Conservation (phyloP, 2,888 invertebrate genomes). For the Colostygia pectinataria region DNA sequence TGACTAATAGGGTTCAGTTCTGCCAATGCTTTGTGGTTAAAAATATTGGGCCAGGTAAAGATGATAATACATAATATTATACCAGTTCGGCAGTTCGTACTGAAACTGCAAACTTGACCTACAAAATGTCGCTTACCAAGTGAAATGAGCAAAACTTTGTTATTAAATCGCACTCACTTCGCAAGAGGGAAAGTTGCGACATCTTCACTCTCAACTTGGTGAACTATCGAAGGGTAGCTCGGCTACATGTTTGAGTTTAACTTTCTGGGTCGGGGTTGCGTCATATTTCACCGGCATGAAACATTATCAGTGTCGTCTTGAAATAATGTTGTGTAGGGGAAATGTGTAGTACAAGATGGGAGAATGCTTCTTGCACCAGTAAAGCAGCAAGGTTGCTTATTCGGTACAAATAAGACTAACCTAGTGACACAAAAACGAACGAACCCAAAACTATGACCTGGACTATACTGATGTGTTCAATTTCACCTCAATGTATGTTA, state of each 20-base stretch:
- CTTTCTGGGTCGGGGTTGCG: slow-evolving; percentile 1
- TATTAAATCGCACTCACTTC: slow-evolving; percentile 1
- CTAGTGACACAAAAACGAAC: too few species aligned
- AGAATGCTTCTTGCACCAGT: too few species aligned
- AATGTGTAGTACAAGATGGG: too few species aligned
- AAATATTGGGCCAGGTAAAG: too few species aligned
- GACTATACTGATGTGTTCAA: slow-evolving; percentile 4
- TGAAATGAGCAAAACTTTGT: slow-evolving; percentile 6
- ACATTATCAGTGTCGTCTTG: too few species aligned
- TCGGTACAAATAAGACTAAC: slow-evolving; percentile 7
- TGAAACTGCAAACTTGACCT: slow-evolving; percentile 6
- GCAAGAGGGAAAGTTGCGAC: slow-evolving; percentile 8
- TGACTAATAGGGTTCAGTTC: too few species aligned
- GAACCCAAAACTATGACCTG: slow-evolving; percentile 6
- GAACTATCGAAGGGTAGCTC: background rate
- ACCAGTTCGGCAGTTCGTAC: too few species aligned
- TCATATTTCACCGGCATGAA: too few species aligned
- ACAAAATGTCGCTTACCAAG: background rate
- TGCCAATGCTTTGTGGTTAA: too few species aligned
- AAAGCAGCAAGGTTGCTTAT: too few species aligned
- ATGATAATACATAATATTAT: too few species aligned
- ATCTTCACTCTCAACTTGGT: background rate
- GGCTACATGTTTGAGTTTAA: background rate
- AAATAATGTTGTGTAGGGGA: too few species aligned
- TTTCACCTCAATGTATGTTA: slow-evolving; percentile 21